phyloP scores from a whole-genome alignment of 2,888 invertebrate genomes.

The Callosobruchus maculatus region DNA sequence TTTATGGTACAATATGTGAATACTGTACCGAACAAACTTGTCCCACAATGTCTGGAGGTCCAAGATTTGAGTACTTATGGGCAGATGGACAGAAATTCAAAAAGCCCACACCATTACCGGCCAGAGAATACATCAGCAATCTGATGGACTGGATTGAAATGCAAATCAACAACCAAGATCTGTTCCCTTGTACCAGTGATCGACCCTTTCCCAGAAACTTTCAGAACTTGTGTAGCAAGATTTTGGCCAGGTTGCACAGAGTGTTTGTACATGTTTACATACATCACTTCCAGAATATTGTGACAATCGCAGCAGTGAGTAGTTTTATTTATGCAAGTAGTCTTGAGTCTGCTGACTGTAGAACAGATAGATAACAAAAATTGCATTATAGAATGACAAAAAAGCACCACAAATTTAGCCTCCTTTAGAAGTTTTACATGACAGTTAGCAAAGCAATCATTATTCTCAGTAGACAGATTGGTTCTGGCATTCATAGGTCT shows the following conservation, averaged over 20 bases:
- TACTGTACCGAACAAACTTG: constrained; percentile 80
- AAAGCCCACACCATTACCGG: constrained; percentile 76
- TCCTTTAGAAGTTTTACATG: too few species aligned
- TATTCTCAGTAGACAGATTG: too few species aligned
- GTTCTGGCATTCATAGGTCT: too few species aligned
- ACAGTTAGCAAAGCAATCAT: too few species aligned
- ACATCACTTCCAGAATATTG: constrained; percentile 87
- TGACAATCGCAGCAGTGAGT: constrained; percentile 82
- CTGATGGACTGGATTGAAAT: constrained; percentile 91
- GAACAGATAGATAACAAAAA: too few species aligned
- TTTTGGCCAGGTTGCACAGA: constrained; percentile 80
- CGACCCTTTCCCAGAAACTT: constrained; percentile 86
- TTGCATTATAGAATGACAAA: too few species aligned
- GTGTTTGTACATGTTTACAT: constrained; percentile 94
- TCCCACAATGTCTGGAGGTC: constrained; percentile 88
- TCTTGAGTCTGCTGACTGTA: too few species aligned
- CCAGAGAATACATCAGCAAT: constrained; percentile 76
- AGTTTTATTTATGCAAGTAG: constrained; percentile 2
- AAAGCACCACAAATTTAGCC: too few species aligned
- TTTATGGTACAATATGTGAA: constrained; percentile 85
- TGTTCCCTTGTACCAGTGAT: constrained; percentile 82
- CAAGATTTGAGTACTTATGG: constrained; percentile 88
- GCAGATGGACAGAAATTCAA: constrained; percentile 78
- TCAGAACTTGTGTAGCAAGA: constrained; percentile 74
- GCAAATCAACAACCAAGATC: constrained; percentile 82